phyloP scores from a whole-genome alignment of 2,888 invertebrate species.

The Hyposoter didymator region DNA sequence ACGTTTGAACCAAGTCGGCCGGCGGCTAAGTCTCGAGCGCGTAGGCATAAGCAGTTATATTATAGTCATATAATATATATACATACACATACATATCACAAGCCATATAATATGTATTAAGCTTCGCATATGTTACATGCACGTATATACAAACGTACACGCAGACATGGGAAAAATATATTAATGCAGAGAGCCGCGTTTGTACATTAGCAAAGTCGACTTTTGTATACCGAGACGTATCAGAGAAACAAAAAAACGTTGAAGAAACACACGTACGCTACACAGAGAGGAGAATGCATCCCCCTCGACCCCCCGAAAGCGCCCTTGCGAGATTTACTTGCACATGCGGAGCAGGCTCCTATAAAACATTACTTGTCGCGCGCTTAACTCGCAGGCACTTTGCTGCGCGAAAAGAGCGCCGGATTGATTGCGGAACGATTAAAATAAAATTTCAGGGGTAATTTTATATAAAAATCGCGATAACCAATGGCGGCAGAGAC shows the following conservation, averaged over 20 bases:
- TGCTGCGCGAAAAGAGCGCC: slow-evolving; percentile 12
- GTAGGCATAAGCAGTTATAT: slow-evolving; percentile 71
- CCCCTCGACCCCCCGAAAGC: slow-evolving; percentile 14
- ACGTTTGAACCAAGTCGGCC: slow-evolving; percentile 73
- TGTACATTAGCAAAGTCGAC: slow-evolving; percentile 34
- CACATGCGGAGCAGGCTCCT: slow-evolving; percentile 23
- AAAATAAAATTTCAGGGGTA: neutral
- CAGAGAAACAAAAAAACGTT: slow-evolving; percentile 8
- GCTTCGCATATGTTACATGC: neutral
- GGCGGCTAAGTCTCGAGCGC: slow-evolving; percentile 65
- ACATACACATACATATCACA: slow-evolving; percentile 33
- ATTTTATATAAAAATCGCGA: neutral
- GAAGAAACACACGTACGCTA: slow-evolving; percentile 8
- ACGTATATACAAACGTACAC: slow-evolving; percentile 22
- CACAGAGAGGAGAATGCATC: slow-evolving; percentile 14
- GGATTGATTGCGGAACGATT: neutral
- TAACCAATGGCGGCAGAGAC: neutral
- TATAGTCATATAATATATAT: slow-evolving; percentile 68
- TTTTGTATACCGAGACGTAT: slow-evolving; percentile 34
- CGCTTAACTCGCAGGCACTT: slow-evolving; percentile 44
- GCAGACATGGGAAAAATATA: slow-evolving; percentile 24
- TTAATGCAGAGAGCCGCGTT: neutral
- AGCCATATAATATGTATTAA: slow-evolving; percentile 46
- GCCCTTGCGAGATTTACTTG: slow-evolving; percentile 7
- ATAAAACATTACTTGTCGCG: slow-evolving; percentile 63